Evolutionary conservation across 2,888 invertebrate genomes (phyloP), one percentile per base, ranked within the genome.

Genomic region (Halictus quadricinctus): DNA sequence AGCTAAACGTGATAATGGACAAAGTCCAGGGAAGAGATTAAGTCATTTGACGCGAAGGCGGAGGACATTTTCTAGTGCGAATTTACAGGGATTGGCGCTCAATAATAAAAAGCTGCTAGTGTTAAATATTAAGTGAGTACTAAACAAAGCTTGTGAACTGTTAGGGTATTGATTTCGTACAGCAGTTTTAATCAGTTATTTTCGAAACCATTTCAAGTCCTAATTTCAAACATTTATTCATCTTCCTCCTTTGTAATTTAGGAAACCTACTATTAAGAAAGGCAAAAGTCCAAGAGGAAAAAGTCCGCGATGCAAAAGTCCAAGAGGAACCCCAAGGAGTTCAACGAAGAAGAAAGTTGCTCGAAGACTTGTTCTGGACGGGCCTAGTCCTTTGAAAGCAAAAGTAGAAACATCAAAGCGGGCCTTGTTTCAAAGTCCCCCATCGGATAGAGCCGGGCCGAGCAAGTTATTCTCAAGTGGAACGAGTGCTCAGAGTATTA

Each of bases 31-130:
- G 0, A 96, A 97, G 84, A 95, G 97, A 10, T 94, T 98, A 29
- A 97, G 97, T 83, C 97, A 98, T 92, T 95, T 98, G 91, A 97
- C 97, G 1, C 96, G 96, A 80, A 95, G 98, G 12, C 95, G 97
- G 76, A 97, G 97, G 90, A 96, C 97, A 2, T 98, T 98, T 94
- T 97, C 97, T 80, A 97, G 96, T 72, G 97, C 97, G 0, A 96
- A 96, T 93, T 93, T 96, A 84, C 96, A 96, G 90, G 95, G 91
- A 70, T 79, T 93, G 79, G 91, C 91, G 48, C 87, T 92, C 66
- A 86, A 90, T 5, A 93, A 94, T 81, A 94, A 94, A 79, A 93
- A 96, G 79, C 96, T 96, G 92, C 96, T 97, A 87, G 95, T 97
- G 77, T 96, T 97, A 83, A 97, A 96, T 93, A 96, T 96, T 79